Conservation (phyloP, 2,113 vertebrate species). For the Anolis sagrei region DNA sequence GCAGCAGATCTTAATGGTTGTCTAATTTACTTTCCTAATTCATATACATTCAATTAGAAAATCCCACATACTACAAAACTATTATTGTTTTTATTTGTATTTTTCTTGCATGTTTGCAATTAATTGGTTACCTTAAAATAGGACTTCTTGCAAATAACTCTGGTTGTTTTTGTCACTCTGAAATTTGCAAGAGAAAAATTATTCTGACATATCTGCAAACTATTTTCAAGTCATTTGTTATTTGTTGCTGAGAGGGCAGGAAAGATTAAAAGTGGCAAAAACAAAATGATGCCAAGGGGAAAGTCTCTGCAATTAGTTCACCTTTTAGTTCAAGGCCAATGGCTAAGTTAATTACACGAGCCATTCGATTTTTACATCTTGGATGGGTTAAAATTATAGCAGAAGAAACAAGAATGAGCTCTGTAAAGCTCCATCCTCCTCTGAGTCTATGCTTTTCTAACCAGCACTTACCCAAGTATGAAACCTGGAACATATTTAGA, state of each 20-base stretch:
- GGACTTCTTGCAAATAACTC: neutral
- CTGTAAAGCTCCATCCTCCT: neutral
- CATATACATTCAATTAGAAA: neutral
- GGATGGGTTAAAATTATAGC: conserved; percentile 2
- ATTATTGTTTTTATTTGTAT: neutral
- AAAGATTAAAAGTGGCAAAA: conserved; percentile 8
- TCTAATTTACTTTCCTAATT: neutral
- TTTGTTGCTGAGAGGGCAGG: neutral
- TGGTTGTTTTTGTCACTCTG: conserved; percentile 6
- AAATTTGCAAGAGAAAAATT: conserved; percentile 1
- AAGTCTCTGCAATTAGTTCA: neutral
- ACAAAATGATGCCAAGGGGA: neutral
- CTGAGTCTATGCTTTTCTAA: neutral
- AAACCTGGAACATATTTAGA: neutral
- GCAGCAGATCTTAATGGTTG: neutral
- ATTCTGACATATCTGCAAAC: neutral
- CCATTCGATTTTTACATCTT: neutral
- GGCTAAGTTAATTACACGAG: neutral
- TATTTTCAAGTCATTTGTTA: conserved; percentile 6
- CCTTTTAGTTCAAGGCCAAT: neutral
- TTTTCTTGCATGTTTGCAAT: neutral
- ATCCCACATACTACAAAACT: neutral
- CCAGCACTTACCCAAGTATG: too few relatives aligned
- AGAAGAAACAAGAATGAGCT: neutral
- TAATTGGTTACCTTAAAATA: neutral